These are phyloP conservation scores for Strigamia maritima DNA, from an alignment of 2,888 invertebrate genomes.

Conservation along the genomic window DNA sequence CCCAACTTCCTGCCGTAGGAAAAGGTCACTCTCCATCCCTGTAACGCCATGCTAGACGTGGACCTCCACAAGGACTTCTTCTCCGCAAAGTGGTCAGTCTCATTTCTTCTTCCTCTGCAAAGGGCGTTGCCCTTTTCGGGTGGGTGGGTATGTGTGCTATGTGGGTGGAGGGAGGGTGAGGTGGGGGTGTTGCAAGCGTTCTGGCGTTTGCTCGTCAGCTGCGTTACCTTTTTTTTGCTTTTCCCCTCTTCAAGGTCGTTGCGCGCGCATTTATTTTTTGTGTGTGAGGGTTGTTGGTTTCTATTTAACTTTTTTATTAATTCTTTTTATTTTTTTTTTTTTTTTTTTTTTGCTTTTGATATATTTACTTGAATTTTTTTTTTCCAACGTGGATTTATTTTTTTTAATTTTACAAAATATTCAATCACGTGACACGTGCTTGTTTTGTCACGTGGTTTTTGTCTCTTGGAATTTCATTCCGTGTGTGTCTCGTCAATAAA, in stretches of 20 bases:
- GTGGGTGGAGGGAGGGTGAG: not conserved
- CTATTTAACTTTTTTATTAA: conserved; percentile 8
- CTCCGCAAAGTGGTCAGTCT: conserved; percentile 15
- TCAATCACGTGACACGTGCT: conserved; percentile 14
- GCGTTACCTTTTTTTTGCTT: conserved; percentile 22
- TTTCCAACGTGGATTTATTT: not conserved
- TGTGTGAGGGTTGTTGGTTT: conserved; percentile 27
- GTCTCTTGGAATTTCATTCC: conserved; percentile 29
- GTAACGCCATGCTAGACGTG: conserved; percentile 22
- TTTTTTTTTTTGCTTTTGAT: not conserved
- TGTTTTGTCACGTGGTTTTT: conserved; percentile 1
- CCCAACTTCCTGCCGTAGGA: conserved; percentile 31
- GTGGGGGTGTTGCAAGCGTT: conserved; percentile 18
- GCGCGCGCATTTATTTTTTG: conserved; percentile 8
- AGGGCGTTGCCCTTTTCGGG: conserved; percentile 19
- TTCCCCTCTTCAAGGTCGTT: conserved; percentile 34
- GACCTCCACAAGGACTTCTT: conserved; percentile 29
- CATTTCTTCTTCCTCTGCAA: not conserved
- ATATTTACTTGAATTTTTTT: not conserved
- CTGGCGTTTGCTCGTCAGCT: conserved; percentile 20
- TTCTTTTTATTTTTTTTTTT: not conserved
- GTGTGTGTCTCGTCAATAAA: conserved; percentile 32
- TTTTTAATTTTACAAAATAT: conserved; percentile 2
- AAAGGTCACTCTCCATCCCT: conserved; percentile 31
- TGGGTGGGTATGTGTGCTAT: conserved; percentile 20